phyloP scores from a whole-genome alignment of 2,113 vertebrate genomes.

The Cyphomyrus discorhynchus region DNA sequence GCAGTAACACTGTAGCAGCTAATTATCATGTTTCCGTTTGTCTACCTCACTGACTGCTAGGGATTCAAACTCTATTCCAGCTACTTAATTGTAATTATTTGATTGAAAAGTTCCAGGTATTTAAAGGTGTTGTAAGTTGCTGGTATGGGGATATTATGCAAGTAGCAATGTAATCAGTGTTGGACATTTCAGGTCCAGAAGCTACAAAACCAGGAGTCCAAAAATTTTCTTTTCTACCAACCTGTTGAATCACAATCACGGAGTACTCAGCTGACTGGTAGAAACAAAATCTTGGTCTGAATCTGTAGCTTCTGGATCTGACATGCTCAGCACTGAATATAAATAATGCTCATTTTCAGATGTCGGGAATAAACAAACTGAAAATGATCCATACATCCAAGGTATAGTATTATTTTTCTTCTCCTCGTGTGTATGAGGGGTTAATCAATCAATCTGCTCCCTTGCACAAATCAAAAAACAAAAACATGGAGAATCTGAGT shows the following conservation, averaged over 20 bases:
- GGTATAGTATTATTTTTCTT: no score
- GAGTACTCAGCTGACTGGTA: no score
- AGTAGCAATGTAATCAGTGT: not conserved
- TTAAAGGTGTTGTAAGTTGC: not conserved
- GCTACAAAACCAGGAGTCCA: not conserved
- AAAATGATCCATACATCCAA: no score
- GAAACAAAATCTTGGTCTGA: no score
- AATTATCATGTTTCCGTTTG: not conserved
- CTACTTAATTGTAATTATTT: not conserved
- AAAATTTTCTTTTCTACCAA: not conserved
- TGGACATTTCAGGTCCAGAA: not conserved
- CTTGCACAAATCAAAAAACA: not conserved
- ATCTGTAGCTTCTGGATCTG: no score
- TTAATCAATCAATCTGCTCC: no score
- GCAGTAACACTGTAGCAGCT: not conserved
- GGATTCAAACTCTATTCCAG: not conserved
- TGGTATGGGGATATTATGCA: not conserved
- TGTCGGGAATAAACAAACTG: not conserved
- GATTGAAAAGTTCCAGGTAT: not conserved
- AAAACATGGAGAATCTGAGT: not conserved
- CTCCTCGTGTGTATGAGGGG: no score
- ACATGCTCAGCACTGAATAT: not conserved
- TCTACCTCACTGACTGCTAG: not conserved
- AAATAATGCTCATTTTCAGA: not conserved
- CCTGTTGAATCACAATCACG: not conserved